Evolutionary conservation across 2,888 invertebrate genomes (phyloP), one percentile per base, ranked within the genome.

Genomic region (Phorcus lineatus): DNA sequence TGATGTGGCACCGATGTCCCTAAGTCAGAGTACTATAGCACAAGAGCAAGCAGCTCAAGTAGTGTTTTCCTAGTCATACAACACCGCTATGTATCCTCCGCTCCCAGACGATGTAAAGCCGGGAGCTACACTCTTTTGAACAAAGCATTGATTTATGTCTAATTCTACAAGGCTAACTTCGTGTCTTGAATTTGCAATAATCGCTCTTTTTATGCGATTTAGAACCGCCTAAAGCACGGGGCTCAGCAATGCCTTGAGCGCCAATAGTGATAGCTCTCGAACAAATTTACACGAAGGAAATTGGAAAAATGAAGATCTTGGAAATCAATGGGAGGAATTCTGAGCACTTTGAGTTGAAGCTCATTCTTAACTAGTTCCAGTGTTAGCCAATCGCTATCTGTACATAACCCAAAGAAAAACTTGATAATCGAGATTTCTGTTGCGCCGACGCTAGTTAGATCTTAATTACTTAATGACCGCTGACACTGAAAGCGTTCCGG

Each of bases 151-250:
- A 62, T 62, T 62, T 28, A 62, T 28, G 17, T 24, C 62, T 62
- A 62, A 62, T 62, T 62, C 62, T 28, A 62, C 62, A 62, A 62
- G 24, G 62, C 28, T 62, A 62, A 62, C 62, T 62, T 62, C 62
- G 62, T 62, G 62, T 62, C 62, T 62, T 62, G 62, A 62, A 62
- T 62, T 62, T 62, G 62, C 62, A 62, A 62, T 62, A 62, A 62
- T 62, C 62, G 62, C 62, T 24, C 62, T 62, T 62, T 62, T 62
- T 62, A 62, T 62, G 62, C 28, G 62, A 62, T 62, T 62, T 62
- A 62, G 62, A 62, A 62, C 62, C 62, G 62, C 62, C 62, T 28
- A 62, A 62, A 62, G 62, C 62, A 13, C 62, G 28, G 28, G 62
- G 13, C 62, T 62, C 28, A 62, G 28, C 13, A 62, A 28, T n/a